These are phyloP conservation scores for Tapirus indicus DNA, from an alignment of 2,797 vertebrate genomes.

Conservation along the genomic window DNA sequence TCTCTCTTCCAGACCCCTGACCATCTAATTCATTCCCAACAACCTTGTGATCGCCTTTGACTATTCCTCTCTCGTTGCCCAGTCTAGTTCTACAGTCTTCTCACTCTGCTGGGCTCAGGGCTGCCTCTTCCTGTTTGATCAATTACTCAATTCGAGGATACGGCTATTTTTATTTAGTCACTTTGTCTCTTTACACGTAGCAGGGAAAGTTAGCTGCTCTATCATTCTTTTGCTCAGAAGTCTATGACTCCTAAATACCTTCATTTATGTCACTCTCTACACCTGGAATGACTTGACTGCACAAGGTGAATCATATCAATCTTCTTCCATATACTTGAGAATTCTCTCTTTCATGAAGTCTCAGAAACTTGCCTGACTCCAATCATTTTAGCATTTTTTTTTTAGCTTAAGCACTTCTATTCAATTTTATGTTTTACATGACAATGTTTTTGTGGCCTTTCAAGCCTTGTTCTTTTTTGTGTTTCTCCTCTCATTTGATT, in stretches of 20 bases:
- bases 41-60: not conserved
- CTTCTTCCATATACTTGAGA: constrained; percentile 43
- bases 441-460: constrained; percentile 7
- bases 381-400: not conserved
- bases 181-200: constrained; percentile 34
- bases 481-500: constrained; percentile 42
- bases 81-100: not conserved
- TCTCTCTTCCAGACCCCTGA: constrained; percentile 74
- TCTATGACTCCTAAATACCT: constrained; percentile 17
- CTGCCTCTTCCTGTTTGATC: not conserved
- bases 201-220: constrained; percentile 40
- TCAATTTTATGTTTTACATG: constrained; percentile 3
- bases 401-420: not conserved
- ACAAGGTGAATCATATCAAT: not conserved
- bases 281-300: not conserved
- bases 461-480: constrained; percentile 43
- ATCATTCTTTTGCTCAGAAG: constrained; percentile 22
- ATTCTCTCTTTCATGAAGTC: constrained; percentile 5
- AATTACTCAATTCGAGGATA: not conserved
- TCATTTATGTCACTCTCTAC: not conserved
- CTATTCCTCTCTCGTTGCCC: not conserved
- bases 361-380: not conserved
- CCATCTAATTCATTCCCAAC: constrained; percentile 35
- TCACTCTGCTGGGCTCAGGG: not conserved
- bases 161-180: constrained; percentile 52